These are phyloP conservation scores for Lacerta bilineata DNA, from an alignment of 2,797 vertebrate genomes.

Conservation along the genomic window DNA sequence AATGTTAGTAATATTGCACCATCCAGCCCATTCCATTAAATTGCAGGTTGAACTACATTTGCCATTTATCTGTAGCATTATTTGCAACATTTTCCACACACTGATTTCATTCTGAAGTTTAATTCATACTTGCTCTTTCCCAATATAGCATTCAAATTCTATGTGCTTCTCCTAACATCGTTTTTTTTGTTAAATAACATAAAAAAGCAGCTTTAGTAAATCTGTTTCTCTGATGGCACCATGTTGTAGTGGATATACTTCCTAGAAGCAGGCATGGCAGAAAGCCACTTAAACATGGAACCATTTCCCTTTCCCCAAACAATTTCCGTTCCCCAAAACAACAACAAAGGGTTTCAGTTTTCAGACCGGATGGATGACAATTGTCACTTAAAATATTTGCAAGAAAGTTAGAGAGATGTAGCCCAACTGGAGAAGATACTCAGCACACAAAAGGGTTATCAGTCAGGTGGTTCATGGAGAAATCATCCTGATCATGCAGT, in stretches of 20 bases:
- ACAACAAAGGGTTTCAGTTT: neutral
- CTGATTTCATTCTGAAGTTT: constrained; percentile 55
- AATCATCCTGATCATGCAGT: neutral
- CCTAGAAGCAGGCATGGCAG: neutral
- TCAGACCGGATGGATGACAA: neutral
- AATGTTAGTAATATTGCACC: constrained; percentile 64
- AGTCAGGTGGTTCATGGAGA: no score
- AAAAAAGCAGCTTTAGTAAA: neutral
- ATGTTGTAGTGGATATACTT: neutral
- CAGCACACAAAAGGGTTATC: neutral
- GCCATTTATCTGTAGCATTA: constrained; percentile 38
- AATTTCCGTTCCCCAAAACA: neutral
- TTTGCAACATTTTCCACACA: constrained; percentile 4
- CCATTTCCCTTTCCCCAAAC: neutral
- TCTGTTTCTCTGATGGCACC: neutral
- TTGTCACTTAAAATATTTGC: neutral
- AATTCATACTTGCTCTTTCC: constrained; percentile 35
- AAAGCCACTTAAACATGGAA: neutral
- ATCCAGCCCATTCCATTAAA: constrained; percentile 60
- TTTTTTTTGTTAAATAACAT: neutral
- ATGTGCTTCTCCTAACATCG: constrained; percentile 32
- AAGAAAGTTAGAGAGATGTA: neutral
- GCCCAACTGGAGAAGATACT: neutral
- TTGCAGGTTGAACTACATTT: constrained; percentile 57
- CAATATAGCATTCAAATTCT: constrained; percentile 27